Evolutionary conservation across 2,888 invertebrate genomes (phyloP), one percentile per base, ranked within the genome.

Genomic region (Griposia aprilina): DNA sequence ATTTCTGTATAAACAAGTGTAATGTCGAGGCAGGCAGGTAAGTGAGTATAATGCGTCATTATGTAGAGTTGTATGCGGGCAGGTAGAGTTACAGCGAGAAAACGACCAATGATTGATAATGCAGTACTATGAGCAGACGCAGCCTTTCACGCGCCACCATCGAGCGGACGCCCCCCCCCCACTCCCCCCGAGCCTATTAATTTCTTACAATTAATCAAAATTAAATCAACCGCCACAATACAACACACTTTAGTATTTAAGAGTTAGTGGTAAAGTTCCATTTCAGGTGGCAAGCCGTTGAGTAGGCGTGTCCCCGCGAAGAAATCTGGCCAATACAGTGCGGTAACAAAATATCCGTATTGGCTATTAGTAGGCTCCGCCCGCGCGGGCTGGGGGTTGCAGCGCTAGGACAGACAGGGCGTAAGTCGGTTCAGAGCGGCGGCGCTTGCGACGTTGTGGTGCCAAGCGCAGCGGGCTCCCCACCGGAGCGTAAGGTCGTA

Each of bases 261-360:
- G 59, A 66, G 52, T 78, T 13, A 73, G 68, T 30, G 74, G 26
- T 52, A 73, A 90, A 95, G 95, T 93, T 82, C 76, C 68, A 90
- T 92, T 93, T 94, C 85, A 85, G 80, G 67, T 89, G 91, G 86
- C 89, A 78, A 78, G 68, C 73, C 79, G 85, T 83, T 88, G 90
- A 92, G 92, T 91, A 92, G 97, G 97, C 97, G 97, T 95, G 94
- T 92, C 94, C 90, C 93, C 96, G 95, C 94, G 95, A 96, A 95
- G 94, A 94, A 95, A 96, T 97, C 96, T 97, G 96, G 97, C 97
- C 97, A 97, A 97, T 97, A 97, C 96, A 96, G 95, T 95, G 95
- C 95, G 96, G 96, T 97, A 97, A 97, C 96, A 95, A 96, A 96
- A 96, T 95, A 96, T 96, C 96, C 97, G 97, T 94, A 97, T 97